Conservation (phyloP, 2,888 invertebrate genomes). For the Orthonychiurus folsomi region DNA sequence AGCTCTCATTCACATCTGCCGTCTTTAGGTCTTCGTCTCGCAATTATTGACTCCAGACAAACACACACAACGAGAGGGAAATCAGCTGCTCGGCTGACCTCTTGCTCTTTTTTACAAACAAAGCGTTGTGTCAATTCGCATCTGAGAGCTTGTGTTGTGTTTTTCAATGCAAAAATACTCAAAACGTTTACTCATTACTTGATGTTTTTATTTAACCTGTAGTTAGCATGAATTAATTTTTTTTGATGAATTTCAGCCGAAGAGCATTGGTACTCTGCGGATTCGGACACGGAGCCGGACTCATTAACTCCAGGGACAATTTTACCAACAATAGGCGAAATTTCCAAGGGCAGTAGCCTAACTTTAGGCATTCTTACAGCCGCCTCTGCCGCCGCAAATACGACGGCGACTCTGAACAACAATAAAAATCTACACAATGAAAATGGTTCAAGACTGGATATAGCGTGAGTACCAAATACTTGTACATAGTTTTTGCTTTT, state of each 20-base stretch:
- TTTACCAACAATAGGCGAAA: slow-evolving; percentile 18
- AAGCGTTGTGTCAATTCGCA: too few relatives aligned
- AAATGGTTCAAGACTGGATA: slow-evolving; percentile 19
- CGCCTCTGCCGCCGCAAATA: background rate
- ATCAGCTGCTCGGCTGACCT: background rate
- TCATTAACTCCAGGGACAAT: slow-evolving; percentile 25
- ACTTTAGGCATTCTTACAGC: slow-evolving; percentile 15
- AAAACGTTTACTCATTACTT: slow-evolving; percentile 1
- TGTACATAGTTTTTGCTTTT: background rate
- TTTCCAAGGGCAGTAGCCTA: slow-evolving; percentile 8
- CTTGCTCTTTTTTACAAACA: background rate
- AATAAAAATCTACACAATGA: slow-evolving; percentile 9
- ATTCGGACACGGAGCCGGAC: slow-evolving; percentile 47
- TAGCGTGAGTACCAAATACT: background rate
- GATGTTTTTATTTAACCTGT: slow-evolving; percentile 11
- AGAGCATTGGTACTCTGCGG: slow-evolving; percentile 58
- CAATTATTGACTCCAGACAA: background rate
- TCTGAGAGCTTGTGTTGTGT: too few relatives aligned
- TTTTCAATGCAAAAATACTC: background rate
- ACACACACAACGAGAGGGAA: too few relatives aligned
- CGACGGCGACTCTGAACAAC: background rate
- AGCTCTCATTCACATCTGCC: background rate
- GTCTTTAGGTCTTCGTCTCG: background rate
- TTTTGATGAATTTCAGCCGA: too few relatives aligned
- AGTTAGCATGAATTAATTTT: too few relatives aligned